Conservation (phyloP, 1,140 invertebrate genomes). For the Aporrectodea caliginosa region DNA sequence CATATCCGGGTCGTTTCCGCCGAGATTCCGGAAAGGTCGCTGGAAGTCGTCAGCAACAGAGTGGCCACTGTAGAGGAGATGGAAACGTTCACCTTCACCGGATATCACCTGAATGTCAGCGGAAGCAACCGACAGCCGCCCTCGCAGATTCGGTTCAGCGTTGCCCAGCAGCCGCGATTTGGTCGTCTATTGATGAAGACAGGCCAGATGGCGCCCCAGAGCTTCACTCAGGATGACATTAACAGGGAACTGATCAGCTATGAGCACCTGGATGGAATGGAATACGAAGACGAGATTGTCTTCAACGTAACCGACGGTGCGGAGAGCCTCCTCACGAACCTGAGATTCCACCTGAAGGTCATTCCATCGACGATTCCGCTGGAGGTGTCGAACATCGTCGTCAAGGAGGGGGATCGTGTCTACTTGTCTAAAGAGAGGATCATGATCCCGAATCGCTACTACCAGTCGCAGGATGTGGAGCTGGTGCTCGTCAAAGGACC, state of each 20-base stretch:
- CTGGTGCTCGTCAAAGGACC: slow-evolving; percentile 72
- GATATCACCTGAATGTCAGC: slow-evolving; percentile 39
- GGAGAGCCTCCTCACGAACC: slow-evolving; percentile 49
- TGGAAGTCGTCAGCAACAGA: slow-evolving; percentile 45
- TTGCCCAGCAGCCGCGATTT: slow-evolving; percentile 71
- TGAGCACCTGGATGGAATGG: slow-evolving; percentile 54
- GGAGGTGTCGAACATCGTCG: slow-evolving; percentile 46
- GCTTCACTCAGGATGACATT: slow-evolving; percentile 78
- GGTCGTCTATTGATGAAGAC: slow-evolving; percentile 60
- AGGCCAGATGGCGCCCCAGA: slow-evolving; percentile 19
- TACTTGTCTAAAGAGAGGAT: slow-evolving; percentile 50
- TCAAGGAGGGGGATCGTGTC: slow-evolving; percentile 65
- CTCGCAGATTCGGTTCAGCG: slow-evolving; percentile 67
- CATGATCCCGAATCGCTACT: slow-evolving; percentile 59
- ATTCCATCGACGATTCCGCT: slow-evolving; percentile 51
- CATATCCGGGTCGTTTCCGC: not conserved
- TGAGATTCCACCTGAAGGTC: slow-evolving; percentile 57
- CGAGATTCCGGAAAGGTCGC: slow-evolving; percentile 41
- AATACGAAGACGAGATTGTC: slow-evolving; percentile 65
- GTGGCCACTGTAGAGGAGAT: slow-evolving; percentile 40
- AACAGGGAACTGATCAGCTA: slow-evolving; percentile 77
- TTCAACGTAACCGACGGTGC: slow-evolving; percentile 89
- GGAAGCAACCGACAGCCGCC: slow-evolving; percentile 42
- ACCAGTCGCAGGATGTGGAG: slow-evolving; percentile 68
- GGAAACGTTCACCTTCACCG: slow-evolving; percentile 38